Percentiles rank a stretch among this genome's conserved stretches.
These are phyloP conservation scores for Lithophane leautieri DNA, from an alignment of 2,888 invertebrate species.

Conservation along the genomic window DNA sequence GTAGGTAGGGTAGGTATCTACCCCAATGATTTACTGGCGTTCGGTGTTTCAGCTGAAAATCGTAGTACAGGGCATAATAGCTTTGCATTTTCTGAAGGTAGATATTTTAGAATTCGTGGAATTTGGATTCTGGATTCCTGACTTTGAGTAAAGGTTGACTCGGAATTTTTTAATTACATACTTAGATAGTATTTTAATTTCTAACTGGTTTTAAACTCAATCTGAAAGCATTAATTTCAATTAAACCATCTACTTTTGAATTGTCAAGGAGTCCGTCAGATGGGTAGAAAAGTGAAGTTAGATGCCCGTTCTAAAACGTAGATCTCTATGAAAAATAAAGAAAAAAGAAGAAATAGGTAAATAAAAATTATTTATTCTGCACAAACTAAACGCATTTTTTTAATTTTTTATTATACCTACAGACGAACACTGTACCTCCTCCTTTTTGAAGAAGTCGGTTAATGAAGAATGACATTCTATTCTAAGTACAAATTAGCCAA, in stretches of 20 bases:
- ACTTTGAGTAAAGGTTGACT: neutral
- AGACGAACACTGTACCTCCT: too few relatives aligned
- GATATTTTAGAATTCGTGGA: conserved; percentile 36
- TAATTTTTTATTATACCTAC: too few relatives aligned
- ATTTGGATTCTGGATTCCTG: neutral
- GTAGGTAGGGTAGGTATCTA: conserved; percentile 40
- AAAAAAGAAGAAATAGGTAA: too few relatives aligned
- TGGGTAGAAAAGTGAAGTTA: neutral
- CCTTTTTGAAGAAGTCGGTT: too few relatives aligned
- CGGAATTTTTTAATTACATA: neutral
- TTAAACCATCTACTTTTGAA: neutral
- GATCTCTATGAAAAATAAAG: neutral
- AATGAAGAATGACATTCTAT: too few relatives aligned
- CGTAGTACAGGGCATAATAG: conserved; percentile 25
- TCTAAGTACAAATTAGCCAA: too few relatives aligned
- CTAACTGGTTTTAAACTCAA: neutral
- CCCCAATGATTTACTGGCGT: conserved; percentile 53
- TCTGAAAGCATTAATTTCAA: neutral
- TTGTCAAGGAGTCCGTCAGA: neutral
- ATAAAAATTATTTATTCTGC: too few relatives aligned
- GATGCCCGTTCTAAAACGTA: neutral
- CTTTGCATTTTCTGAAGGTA: conserved; percentile 41
- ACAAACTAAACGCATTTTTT: too few relatives aligned
- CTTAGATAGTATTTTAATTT: neutral
- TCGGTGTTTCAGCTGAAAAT: conserved; percentile 25